These are phyloP conservation scores for Campylomormyrus tamandua DNA, from an alignment of 2,113 vertebrate species.

Conservation along the genomic window DNA sequence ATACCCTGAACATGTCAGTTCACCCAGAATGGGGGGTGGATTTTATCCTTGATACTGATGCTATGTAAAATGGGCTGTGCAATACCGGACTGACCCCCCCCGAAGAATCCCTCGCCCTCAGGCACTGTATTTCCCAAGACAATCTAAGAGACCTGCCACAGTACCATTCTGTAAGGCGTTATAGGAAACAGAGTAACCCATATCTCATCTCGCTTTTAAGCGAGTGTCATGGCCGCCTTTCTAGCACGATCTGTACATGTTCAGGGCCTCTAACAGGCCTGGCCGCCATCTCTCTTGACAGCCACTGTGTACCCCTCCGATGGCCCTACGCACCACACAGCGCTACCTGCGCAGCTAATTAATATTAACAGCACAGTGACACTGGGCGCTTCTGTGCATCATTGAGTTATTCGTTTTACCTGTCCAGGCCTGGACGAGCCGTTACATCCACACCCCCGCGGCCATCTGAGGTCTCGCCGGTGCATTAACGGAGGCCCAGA, in stretches of 20 bases:
- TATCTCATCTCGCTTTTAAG: no score
- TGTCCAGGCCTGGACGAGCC: conserved; percentile 29
- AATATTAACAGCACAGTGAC: not conserved
- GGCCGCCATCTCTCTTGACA: not conserved
- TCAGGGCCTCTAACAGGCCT: not conserved
- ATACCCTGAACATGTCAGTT: not conserved
- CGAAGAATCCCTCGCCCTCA: not conserved
- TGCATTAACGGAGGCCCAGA: conserved; percentile 43
- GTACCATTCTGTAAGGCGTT: not conserved
- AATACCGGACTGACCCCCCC: not conserved
- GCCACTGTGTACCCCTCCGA: not conserved
- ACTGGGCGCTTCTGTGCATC: conserved; percentile 31
- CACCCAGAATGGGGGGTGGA: not conserved
- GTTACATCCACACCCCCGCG: conserved; percentile 36
- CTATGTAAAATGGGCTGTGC: not conserved
- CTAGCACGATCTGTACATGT: not conserved
- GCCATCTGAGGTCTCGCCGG: conserved; percentile 42
- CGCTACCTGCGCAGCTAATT: not conserved
- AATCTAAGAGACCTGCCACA: no score
- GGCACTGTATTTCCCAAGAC: not conserved
- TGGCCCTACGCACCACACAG: not conserved
- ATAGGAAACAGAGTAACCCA: not conserved
- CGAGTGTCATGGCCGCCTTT: no score
- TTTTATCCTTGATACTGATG: not conserved
- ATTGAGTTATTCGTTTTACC: conserved; percentile 54